Conservation (phyloP, 1,140 invertebrate species). For the Streblospio benedicti region DNA sequence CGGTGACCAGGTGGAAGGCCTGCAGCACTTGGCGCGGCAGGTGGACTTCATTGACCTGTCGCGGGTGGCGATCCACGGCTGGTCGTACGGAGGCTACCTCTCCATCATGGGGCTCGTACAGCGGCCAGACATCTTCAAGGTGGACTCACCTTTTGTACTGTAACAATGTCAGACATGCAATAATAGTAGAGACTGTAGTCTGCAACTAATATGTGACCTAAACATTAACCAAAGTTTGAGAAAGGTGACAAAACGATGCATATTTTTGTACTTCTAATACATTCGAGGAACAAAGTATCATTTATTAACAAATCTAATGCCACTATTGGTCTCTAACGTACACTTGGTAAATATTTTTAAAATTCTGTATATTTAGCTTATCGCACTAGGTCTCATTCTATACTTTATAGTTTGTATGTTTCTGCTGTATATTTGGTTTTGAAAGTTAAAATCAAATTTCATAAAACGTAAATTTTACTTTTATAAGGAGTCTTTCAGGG, state of each 20-base stretch:
- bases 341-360: too few species aligned
- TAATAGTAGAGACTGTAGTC: background rate
- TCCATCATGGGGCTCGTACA: conserved; percentile 51
- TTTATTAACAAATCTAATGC: background rate
- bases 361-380: too few species aligned
- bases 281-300: background rate
- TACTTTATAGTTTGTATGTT: too few species aligned
- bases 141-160: conserved; percentile 16
- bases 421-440: too few species aligned
- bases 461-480: background rate
- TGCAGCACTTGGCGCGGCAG: conserved; percentile 74
- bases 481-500: background rate
- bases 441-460: too few species aligned
- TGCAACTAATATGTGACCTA: too few species aligned
- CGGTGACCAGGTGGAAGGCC: conserved; percentile 89
- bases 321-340: too few species aligned
- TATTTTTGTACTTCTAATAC: background rate
- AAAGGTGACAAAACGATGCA: background rate
- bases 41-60: conserved; percentile 82
- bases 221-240: background rate
- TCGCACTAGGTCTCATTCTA: too few species aligned
- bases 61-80: conserved; percentile 90
- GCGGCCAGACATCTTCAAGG: conserved; percentile 51
- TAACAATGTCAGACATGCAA: background rate
- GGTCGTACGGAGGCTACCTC: conserved; percentile 78